Conservation (phyloP, 2,113 vertebrate species). For the Platysternon megacephalum region DNA sequence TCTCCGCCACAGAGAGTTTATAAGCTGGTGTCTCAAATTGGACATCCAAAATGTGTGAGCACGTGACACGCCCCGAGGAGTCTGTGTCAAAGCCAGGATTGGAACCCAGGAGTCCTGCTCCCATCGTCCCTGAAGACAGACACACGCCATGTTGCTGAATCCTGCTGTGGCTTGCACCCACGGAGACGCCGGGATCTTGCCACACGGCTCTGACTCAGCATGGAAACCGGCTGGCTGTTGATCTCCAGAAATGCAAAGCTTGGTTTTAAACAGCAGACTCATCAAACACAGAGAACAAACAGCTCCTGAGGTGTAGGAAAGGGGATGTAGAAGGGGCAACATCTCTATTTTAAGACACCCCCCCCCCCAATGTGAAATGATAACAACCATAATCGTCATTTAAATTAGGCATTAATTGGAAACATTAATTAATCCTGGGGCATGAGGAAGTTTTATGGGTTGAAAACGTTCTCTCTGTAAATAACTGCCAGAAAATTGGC, state of each 20-base stretch:
- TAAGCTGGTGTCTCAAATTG: too few species aligned
- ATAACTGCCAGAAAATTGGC: slow-evolving; percentile 65
- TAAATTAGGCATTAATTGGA: slow-evolving; percentile 80
- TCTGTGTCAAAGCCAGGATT: not conserved
- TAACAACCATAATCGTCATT: slow-evolving; percentile 71
- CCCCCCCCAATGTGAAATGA: slow-evolving; percentile 65
- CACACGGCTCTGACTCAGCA: not conserved
- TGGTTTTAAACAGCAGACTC: not conserved
- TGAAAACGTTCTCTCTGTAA: slow-evolving; percentile 29
- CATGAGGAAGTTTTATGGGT: slow-evolving; percentile 6
- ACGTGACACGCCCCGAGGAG: too few species aligned
- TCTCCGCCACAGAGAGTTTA: not conserved
- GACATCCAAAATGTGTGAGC: not conserved
- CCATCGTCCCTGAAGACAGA: not conserved
- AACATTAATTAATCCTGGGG: slow-evolving; percentile 74
- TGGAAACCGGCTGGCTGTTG: fast-evolving
- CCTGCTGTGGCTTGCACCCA: fast-evolving
- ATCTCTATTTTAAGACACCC: slow-evolving; percentile 59
- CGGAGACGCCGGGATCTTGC: not conserved
- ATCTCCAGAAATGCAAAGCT: too few species aligned
- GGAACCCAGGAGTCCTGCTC: not conserved
- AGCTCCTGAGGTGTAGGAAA: slow-evolving; percentile 1
- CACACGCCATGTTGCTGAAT: not conserved
- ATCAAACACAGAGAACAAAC: not conserved
- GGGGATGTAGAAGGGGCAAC: slow-evolving; percentile 15